Conservation (phyloP, 2,888 invertebrate species). For the Lypha dubia region DNA sequence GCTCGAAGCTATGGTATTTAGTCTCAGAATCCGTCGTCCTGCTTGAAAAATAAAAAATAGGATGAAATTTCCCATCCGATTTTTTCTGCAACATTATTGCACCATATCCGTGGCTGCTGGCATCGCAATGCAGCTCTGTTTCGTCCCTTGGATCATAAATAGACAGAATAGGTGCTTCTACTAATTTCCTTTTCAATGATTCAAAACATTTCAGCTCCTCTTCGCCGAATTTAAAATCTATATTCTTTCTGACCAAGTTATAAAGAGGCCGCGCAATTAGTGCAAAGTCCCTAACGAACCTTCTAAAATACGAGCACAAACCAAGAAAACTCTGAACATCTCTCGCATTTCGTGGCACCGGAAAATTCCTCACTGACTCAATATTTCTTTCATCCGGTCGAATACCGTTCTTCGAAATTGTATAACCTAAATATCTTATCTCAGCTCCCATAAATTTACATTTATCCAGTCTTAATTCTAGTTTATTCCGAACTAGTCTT, state of each 20-base stretch:
- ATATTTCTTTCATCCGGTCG: constrained; percentile 31
- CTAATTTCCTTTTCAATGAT: constrained; percentile 41
- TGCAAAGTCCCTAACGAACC: background rate
- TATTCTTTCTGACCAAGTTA: constrained; percentile 10
- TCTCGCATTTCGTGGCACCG: constrained; percentile 15
- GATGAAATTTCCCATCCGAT: background rate
- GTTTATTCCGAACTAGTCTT: background rate
- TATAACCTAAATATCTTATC: constrained; percentile 50
- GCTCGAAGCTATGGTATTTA: constrained; percentile 1
- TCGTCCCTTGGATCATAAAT: constrained; percentile 44
- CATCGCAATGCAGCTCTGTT: constrained; percentile 33
- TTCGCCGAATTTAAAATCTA: background rate
- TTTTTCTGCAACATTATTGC: constrained; percentile 50
- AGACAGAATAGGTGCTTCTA: constrained; percentile 28
- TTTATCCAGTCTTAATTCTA: background rate
- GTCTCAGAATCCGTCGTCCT: background rate
- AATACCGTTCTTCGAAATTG: constrained; percentile 42
- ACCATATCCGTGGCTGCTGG: constrained; percentile 45
- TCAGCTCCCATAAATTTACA: background rate
- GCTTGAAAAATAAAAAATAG: constrained; percentile 12
- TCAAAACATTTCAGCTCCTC: constrained; percentile 24
- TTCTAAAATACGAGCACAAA: constrained; percentile 16
- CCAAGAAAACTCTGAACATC: constrained; percentile 28
- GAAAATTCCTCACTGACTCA: constrained; percentile 38
- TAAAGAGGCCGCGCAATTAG: background rate